Evolutionary conservation across 2,113 vertebrate genomes (phyloP).

Genomic region (Mesitornis unicolor): DNA sequence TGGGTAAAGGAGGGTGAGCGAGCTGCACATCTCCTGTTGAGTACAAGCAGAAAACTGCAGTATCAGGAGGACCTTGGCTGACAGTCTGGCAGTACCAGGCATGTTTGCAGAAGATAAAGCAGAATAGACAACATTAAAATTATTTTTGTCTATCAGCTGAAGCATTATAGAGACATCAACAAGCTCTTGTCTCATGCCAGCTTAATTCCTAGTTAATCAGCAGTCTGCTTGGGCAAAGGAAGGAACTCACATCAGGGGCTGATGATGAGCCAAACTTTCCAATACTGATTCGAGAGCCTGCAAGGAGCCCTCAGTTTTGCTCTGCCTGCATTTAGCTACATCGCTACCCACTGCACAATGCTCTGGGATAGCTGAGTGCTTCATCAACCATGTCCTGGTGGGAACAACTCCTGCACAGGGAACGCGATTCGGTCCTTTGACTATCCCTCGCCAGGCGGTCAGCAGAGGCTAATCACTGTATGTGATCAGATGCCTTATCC

Average conservation of each 20-base stretch:
- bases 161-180: conserved; percentile 67
- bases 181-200: conserved; percentile 62
- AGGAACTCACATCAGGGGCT: conserved; percentile 48
- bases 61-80: not conserved
- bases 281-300: not conserved
- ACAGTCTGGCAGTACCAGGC: not conserved
- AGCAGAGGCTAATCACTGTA: not conserved
- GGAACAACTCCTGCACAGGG: not conserved
- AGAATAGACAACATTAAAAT: conserved; percentile 25
- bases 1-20: not conserved
- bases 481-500: not conserved
- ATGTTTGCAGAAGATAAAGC: conserved; percentile 28
- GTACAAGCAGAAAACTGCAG: not conserved
- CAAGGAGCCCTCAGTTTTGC: not conserved
- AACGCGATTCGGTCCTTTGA: not conserved
- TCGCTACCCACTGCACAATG: not conserved
- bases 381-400: not conserved
- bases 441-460: not conserved
- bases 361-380: not conserved
- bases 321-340: not conserved
- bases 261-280: conserved; percentile 58
- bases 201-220: conserved; percentile 68
- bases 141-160: conserved; percentile 64
- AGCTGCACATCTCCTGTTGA: not conserved
- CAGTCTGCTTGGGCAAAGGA: conserved; percentile 61